Conservation (phyloP, 2,888 invertebrate genomes). For the Trichogramma dendrolimi region DNA sequence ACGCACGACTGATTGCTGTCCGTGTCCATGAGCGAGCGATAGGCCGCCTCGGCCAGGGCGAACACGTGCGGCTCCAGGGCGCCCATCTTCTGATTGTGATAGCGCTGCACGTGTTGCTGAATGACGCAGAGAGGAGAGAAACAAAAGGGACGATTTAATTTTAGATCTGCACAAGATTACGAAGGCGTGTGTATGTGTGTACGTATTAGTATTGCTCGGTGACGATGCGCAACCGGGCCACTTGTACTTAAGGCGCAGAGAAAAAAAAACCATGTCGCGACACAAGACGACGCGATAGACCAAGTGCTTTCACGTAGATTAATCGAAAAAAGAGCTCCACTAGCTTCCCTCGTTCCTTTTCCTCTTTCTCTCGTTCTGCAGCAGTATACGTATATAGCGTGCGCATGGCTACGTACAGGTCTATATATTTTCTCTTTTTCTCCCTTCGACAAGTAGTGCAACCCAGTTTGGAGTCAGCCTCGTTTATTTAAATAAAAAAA, state of each 20-base stretch:
- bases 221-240: no score
- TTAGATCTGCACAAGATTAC: no score
- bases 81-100: constrained; percentile 79
- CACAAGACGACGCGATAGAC: no score
- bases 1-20: constrained; percentile 75
- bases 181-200: no score
- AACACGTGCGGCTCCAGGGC: constrained; percentile 83
- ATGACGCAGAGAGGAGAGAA: constrained; percentile 27
- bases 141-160: no score
- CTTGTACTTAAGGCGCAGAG: no score
- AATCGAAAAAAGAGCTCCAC: constrained; percentile 28
- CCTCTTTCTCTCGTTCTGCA: no score
- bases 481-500: background rate
- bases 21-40: constrained; percentile 66
- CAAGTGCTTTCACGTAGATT: constrained; percentile 34
- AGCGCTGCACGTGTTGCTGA: constrained; percentile 77
- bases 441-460: constrained; percentile 39
- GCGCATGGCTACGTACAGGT: constrained; percentile 28
- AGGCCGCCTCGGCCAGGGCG: constrained; percentile 85
- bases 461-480: constrained; percentile 43
- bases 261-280: no score
- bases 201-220: no score
- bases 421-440: no score
- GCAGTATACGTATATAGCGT: constrained; percentile 24
- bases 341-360: no score